These are phyloP conservation scores for Lasioglossum vierecki DNA, from an alignment of 2,888 invertebrate species.

Conservation along the genomic window DNA sequence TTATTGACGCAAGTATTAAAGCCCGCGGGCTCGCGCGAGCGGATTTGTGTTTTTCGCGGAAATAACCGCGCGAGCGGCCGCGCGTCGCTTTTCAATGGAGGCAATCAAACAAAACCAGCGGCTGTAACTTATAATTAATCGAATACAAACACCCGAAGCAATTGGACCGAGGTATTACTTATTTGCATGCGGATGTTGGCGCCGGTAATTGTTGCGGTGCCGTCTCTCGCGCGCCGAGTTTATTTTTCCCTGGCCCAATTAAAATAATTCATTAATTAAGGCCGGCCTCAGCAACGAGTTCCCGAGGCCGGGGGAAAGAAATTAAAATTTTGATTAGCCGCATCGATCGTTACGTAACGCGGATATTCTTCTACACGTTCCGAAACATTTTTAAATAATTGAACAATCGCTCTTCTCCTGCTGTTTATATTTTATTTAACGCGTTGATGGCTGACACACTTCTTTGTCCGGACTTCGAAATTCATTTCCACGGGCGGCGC, in stretches of 20 bases:
- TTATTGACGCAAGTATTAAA: slow-evolving; percentile 65
- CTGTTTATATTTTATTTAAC: background rate
- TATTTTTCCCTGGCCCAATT: slow-evolving; percentile 38
- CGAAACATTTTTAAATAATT: background rate
- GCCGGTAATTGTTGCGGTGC: slow-evolving; percentile 57
- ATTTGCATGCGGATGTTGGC: slow-evolving; percentile 56
- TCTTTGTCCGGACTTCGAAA: background rate
- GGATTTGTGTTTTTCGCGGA: slow-evolving; percentile 34
- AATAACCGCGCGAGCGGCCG: slow-evolving; percentile 11
- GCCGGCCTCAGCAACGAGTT: background rate
- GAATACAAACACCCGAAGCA: slow-evolving; percentile 66
- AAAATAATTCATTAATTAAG: slow-evolving; percentile 43
- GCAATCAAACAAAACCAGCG: slow-evolving; percentile 62
- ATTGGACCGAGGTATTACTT: slow-evolving; percentile 64
- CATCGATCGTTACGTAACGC: background rate
- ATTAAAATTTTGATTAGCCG: background rate
- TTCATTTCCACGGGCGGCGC: background rate
- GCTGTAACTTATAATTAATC: slow-evolving; percentile 66
- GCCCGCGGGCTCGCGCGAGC: slow-evolving; percentile 34
- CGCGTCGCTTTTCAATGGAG: slow-evolving; percentile 45
- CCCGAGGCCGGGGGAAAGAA: background rate
- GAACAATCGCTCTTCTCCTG: background rate
- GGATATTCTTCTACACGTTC: background rate
- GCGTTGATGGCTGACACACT: background rate
- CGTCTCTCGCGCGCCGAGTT: background rate